Percentiles rank a stretch among this genome's conserved stretches.
These are phyloP conservation scores for Alauda arvensis DNA, from an alignment of 2,797 vertebrate species.

Conservation along the genomic window DNA sequence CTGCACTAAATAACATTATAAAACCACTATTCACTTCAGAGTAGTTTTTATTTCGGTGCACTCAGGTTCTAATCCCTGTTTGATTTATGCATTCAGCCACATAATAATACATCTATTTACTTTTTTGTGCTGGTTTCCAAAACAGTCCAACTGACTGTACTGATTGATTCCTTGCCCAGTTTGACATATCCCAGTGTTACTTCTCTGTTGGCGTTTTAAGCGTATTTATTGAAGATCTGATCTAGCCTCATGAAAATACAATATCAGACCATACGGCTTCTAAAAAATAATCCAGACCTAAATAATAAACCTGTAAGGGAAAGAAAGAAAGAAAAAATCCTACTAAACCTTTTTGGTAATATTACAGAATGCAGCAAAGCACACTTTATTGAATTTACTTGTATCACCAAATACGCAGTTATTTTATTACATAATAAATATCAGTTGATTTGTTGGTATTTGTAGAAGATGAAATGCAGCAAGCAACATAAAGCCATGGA, in stretches of 20 bases:
- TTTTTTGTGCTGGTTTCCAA: neutral
- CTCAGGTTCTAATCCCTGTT: neutral
- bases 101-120: neutral
- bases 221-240: neutral
- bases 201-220: neutral
- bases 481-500: neutral
- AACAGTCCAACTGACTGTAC: neutral
- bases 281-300: neutral
- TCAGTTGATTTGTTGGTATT: neutral
- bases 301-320: neutral
- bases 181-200: neutral
- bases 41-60: neutral
- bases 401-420: neutral
- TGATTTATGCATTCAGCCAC: neutral
- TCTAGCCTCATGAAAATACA: neutral
- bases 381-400: neutral
- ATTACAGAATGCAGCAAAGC: neutral
- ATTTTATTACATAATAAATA: neutral
- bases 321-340: neutral
- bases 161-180: neutral
- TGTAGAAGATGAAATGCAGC: neutral
- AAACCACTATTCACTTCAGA: neutral
- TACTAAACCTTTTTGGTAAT: neutral
- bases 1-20: neutral
- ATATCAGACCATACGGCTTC: neutral